phyloP scores from a whole-genome alignment of 2,797 vertebrate species.

The Acrocephalus scirpaceus region DNA sequence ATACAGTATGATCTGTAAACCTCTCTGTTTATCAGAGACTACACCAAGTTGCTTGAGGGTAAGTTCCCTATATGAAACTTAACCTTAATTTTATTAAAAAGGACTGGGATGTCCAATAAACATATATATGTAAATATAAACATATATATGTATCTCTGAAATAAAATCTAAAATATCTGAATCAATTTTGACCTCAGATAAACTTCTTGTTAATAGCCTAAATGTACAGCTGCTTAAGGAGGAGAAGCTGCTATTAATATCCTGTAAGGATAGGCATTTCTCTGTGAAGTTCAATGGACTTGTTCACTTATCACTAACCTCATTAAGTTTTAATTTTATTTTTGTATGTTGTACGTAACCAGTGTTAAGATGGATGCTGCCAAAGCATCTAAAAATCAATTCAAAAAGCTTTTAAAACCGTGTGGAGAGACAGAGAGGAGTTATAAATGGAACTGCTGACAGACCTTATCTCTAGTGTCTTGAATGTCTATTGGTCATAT shows the following conservation, averaged over 20 bases:
- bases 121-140: background rate
- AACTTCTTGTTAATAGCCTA: background rate
- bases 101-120: background rate
- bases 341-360: constrained; percentile 43
- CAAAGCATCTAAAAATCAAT: constrained; percentile 73
- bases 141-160: background rate
- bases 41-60: background rate
- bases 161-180: background rate
- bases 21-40: background rate
- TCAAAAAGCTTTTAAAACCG: constrained; percentile 71
- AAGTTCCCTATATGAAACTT: background rate
- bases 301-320: constrained; percentile 9
- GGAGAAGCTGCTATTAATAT: constrained; percentile 19
- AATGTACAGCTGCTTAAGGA: background rate
- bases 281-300: constrained; percentile 3
- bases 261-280: background rate
- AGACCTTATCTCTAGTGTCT: constrained; percentile 59
- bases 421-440: background rate
- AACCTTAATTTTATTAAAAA: background rate
- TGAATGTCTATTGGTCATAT: constrained; percentile 32
- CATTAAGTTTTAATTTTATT: constrained; percentile 69
- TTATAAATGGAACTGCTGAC: constrained; percentile 75
- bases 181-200: background rate
- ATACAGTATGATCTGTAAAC: background rate
- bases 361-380: constrained; percentile 38